Base-by-base conservation (phyloP, 1,140 invertebrate species). In the Protaetia brevitarsis region DNA sequence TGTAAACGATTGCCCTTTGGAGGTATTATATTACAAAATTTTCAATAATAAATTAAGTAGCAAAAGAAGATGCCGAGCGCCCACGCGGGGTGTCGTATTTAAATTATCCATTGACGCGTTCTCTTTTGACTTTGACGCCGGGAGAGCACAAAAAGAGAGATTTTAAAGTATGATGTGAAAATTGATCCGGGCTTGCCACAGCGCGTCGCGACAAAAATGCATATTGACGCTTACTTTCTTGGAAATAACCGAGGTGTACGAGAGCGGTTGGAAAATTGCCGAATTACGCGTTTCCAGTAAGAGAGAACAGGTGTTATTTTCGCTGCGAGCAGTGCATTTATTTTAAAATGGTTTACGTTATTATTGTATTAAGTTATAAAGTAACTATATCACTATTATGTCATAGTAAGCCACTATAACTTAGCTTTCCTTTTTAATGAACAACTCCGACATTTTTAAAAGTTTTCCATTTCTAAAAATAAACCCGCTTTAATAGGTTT, bases 81-180 rank as follows among this genome's bases (percentile, higher is more conserved):
- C 19, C 19, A 16, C 41, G 41, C 6, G 11, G 6, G 8, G 41
- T 51, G 26, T 51, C 41, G 41, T 10, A 51, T 51, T 51, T 51
- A 26, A 51, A 51, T 51, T 51, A 51, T 51, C 41, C 26, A 23
- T 51, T 51, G 5, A 51, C 41, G n/a, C n/a, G n/a, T 7, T 51
- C 19, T 2, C 41, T 19, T 51, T 21, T 51, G 41, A 7, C 41
- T 19, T 51, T 16, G 26, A 51, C n/a, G 16, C 41, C 16, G 41
- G 6, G 13, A 23, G 11, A 10, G 19, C 11, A 51, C 41, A 51
- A 26, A 51, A 37, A 23, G 37, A 8, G 19, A 6, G 19, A 51
- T 51, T 51, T 51, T 51, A 51, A 51, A 51, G 41, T 51, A 51
- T 51, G 26, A 51, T 51, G 41, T 21, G 41, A 51, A 51, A 51